These are phyloP conservation scores for Manis javanica DNA, from an alignment of 2,797 vertebrate species.

Conservation along the genomic window DNA sequence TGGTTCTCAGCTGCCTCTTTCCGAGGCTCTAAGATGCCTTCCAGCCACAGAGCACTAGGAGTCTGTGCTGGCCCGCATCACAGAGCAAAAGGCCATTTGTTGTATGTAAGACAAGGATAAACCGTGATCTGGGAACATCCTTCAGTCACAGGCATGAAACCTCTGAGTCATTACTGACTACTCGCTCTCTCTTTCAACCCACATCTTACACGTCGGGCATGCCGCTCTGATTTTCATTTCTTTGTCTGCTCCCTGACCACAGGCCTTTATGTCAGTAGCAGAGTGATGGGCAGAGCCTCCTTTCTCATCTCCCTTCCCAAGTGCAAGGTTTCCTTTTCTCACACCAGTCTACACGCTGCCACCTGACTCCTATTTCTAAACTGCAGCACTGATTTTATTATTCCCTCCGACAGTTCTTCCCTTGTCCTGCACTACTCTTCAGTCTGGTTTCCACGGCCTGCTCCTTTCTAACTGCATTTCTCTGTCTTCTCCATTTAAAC, in stretches of 20 bases:
- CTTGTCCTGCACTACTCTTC: not conserved
- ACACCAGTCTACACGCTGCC: not conserved
- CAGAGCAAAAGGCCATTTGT: not conserved
- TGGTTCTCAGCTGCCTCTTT: not conserved
- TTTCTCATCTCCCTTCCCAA: not conserved
- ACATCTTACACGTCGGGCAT: not conserved
- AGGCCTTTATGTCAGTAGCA: not conserved
- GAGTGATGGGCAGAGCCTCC: not conserved
- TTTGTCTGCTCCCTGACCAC: not conserved
- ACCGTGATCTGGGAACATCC: not conserved
- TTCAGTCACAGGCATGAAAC: not conserved
- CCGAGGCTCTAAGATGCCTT: not conserved
- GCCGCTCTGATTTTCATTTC: not conserved
- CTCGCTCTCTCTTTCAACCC: not conserved
- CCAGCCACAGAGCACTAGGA: conserved; percentile 34
- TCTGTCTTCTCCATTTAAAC: not conserved
- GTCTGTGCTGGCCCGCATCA: conserved; percentile 45
- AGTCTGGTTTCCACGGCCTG: not conserved
- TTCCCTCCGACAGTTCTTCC: not conserved
- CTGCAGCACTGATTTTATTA: not conserved
- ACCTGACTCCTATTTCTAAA: not conserved
- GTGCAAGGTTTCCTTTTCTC: not conserved
- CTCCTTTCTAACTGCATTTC: not conserved
- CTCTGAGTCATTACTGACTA: not conserved
- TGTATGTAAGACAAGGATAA: not conserved